Evolutionary conservation across 1,140 invertebrate genomes (phyloP), one percentile per base, ranked within the genome.

Genomic region (Euura lappo): DNA sequence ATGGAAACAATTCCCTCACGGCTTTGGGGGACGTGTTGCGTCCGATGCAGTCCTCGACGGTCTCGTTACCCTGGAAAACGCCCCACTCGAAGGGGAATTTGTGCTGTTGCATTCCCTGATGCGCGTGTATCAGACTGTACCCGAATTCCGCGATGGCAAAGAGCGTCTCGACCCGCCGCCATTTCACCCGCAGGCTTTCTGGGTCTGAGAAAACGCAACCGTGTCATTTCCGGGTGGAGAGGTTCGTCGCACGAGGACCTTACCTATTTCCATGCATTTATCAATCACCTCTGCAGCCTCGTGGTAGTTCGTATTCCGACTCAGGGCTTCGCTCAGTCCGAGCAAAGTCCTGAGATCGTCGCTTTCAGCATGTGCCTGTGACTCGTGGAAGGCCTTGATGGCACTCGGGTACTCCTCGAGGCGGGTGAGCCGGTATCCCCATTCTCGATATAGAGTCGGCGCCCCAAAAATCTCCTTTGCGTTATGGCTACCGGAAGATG

Each of bases 1-100:
- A 83, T 0, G 82, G 82, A 5, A 76, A 78, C 10, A 86, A 73
- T 8, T 78, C 71, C 6, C 68, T 2, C 0, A 86, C 28, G 4
- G 78, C 72, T 1, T 46, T 69, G 0, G 77, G 72, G n/a, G 68
- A 60, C 10, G 79, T 79, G 75, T 86, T 84, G 1, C 60, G 71
- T 1, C 85, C 85, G 10, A 85, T 74, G 70, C 84, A 86, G 74
- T 84, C 78, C 71, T 86, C 81, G 45, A 86, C 74, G 1, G 82
- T 81, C 74, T 83, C 80, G 64, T 78, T 82, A 0, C 78, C 83
- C 11, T 80, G 77, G 44, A 75, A 76, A n/a, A 85, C 76, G 0
- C 77, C 80, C 28, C 74, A 72, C 45, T 79, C 76, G 44, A 84
- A 82, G 6, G 78, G 79, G 65, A 74, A 76, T 44, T 11, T 73